phyloP scores from a whole-genome alignment of 2,113 vertebrate species.

The Otocyon megalotis region DNA sequence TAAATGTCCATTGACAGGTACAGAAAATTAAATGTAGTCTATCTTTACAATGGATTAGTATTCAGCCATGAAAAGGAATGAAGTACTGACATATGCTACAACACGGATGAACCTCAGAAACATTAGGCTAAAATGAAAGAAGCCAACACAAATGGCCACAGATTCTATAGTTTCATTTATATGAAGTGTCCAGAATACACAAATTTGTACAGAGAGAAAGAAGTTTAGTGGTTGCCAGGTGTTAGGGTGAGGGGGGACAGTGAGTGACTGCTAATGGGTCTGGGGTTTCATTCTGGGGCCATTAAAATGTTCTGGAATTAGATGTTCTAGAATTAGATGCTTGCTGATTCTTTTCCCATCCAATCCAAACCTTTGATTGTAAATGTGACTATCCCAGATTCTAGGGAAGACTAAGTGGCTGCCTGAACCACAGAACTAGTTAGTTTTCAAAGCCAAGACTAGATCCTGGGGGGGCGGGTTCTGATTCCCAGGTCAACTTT shows the following conservation, averaged over 20 bases:
- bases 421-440: neutral
- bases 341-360: neutral
- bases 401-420: neutral
- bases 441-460: neutral
- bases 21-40: neutral
- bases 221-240: neutral
- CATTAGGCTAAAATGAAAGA: neutral
- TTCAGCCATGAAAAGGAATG: neutral
- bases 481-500: neutral
- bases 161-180: neutral
- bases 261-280: neutral
- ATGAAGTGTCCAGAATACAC: neutral
- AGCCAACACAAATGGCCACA: neutral
- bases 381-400: neutral
- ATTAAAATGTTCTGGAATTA: neutral
- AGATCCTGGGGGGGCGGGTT: neutral
- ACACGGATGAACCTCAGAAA: neutral
- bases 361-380: neutral
- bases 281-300: neutral
- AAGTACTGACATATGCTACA: neutral
- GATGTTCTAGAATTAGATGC: neutral
- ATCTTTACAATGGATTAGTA: neutral
- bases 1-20: neutral
- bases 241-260: neutral
- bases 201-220: neutral